These are phyloP conservation scores for Pterostichus niger DNA, from an alignment of 2,888 invertebrate genomes.

Conservation along the genomic window DNA sequence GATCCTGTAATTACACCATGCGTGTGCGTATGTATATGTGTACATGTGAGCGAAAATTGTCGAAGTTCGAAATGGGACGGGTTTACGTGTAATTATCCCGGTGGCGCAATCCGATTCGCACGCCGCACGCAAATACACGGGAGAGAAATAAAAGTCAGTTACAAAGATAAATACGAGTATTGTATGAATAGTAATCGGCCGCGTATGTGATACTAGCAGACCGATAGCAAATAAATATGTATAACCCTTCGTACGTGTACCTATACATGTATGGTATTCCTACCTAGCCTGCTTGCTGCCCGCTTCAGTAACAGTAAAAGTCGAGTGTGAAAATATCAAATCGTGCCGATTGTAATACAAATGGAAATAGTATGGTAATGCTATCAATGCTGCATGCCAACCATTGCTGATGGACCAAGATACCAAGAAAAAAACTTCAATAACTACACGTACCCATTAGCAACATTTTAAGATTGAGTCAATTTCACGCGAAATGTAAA, in stretches of 20 bases:
- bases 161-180: slow-evolving; percentile 70
- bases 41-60: slow-evolving; percentile 22
- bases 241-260: background rate
- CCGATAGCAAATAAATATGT: slow-evolving; percentile 53
- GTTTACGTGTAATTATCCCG: slow-evolving; percentile 58
- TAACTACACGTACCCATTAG: no score
- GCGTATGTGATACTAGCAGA: slow-evolving; percentile 33
- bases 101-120: slow-evolving; percentile 54
- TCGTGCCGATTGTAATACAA: slow-evolving; percentile 10
- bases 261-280: no score
- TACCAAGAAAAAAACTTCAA: no score
- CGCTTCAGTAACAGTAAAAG: background rate
- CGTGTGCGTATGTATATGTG: background rate
- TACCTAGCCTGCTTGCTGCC: background rate
- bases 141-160: slow-evolving; percentile 71
- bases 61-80: slow-evolving; percentile 41
- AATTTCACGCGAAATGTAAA: no score
- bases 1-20: no score
- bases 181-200: slow-evolving; percentile 68
- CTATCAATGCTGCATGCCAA: background rate
- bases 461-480: no score
- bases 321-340: slow-evolving; percentile 3
- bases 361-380: background rate
- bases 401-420: no score
- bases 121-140: slow-evolving; percentile 68